Evolutionary conservation across 2,888 invertebrate species (phyloP).

Genomic region (Drosophila suboccidentalis): DNA sequence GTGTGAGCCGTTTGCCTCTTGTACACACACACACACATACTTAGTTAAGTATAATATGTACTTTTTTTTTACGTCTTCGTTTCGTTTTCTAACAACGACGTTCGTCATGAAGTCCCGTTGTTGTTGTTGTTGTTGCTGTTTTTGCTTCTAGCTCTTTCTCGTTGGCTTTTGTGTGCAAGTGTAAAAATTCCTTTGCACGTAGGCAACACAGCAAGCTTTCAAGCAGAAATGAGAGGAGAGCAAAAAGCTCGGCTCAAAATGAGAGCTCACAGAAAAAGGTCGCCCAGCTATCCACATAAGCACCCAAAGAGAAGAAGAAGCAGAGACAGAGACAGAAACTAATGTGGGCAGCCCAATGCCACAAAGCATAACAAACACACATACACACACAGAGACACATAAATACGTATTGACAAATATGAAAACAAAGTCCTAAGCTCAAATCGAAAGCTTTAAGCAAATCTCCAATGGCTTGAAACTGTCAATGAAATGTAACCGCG

Average conservation of each 20-base stretch:
- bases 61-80: constrained; percentile 64
- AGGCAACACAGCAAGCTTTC: constrained; percentile 55
- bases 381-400: background rate
- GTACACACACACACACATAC: constrained; percentile 16
- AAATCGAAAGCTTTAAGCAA: constrained; percentile 34
- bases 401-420: constrained; percentile 10
- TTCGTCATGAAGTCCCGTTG: constrained; percentile 79
- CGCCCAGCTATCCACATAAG: constrained; percentile 61
- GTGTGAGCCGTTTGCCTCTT: constrained; percentile 54
- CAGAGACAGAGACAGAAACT: background rate
- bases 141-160: constrained; percentile 52
- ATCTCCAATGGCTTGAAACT: constrained; percentile 46
- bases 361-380: constrained; percentile 34
- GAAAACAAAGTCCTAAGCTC: constrained; percentile 55
- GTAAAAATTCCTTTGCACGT: constrained; percentile 79
- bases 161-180: constrained; percentile 69
- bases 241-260: constrained; percentile 65
- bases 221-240: constrained; percentile 11
- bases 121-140: constrained; percentile 58
- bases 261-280: constrained; percentile 60
- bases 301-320: constrained; percentile 22
- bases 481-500: constrained; percentile 67
- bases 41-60: constrained; percentile 38
- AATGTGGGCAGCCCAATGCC: constrained; percentile 72
- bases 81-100: constrained; percentile 72